Base-by-base conservation (phyloP, 2,113 vertebrate species). In the Psilopsiagon aymara region DNA sequence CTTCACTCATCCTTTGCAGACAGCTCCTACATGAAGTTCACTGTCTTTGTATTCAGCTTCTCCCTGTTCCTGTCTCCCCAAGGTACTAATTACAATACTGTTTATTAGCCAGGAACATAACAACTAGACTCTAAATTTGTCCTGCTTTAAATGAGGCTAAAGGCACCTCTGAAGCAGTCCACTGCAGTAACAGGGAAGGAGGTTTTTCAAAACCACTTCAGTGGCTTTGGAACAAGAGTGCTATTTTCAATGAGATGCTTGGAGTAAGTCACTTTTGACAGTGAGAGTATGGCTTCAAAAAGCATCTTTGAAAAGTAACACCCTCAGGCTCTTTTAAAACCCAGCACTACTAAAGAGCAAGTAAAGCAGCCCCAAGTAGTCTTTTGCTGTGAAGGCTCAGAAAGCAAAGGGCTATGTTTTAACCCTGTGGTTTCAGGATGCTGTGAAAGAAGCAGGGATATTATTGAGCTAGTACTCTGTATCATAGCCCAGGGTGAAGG, bases 1-100 rank as follows among this genome's bases (percentile, higher is more conserved):
- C 86, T 76, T 94, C 86, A 21, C 39, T 78, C 43, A 64, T 31
- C 44, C 83, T 94, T 82, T 1, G 4, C 49, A 87, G 57, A 41
- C 47, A 87, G 46, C 31, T 89, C 67, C 84, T 44, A 57, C 7
- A 15, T n/a, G 28, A 77, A 81, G 27, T 63, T 74, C n/a, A 57
- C 46, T 81, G 59, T 67, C 49, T 71, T 87, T 52, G 79, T 27
- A 67, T 5, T 57, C 78, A 68, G 37, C 59, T 90, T 90, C 64
- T 92, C 67, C 51, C n/a, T 15, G 19, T 28, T 91, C 39, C 81
- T 66, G 8, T 19, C 52, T 92, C 84, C 64, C 84, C 71, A 90
- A 53, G 49, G 91, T 84, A 78, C 47, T 92, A 91, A 92, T 95
- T 95, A 92, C 69, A 85, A 92, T 62, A 25, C 21, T 66, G 46